Evolutionary conservation across 92 coral and sea anemone species (phyloP), one percentile per base, ranked within the genome.

Genomic region (Anthopleura xanthogrammica): DNA sequence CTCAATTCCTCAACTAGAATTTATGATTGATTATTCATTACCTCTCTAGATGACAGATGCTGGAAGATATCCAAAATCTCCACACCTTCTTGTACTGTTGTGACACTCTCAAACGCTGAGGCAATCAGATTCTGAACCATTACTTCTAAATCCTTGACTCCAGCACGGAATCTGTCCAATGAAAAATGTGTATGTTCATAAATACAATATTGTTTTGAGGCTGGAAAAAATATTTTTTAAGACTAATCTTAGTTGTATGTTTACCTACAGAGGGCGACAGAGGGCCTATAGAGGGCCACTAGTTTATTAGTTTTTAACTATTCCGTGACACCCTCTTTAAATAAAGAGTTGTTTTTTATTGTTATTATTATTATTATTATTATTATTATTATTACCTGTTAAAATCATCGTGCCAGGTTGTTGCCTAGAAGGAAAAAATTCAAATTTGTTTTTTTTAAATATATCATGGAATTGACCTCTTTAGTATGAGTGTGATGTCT

Each of bases 351-450:
- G n/a, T n/a, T n/a, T n/a, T n/a, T n/a, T n/a, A n/a, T n/a, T n/a
- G n/a, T n/a, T n/a, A n/a, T n/a, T n/a, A n/a, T n/a, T n/a, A n/a
- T n/a, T n/a, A n/a, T n/a, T n/a, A n/a, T n/a, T n/a, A n/a, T n/a
- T n/a, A n/a, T n/a, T n/a, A n/a, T n/a, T n/a, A n/a, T n/a, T n/a
- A n/a, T 60, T 83, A 95, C 98, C 99, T 96, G 94, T 96, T 96
- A 56, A 95, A 96, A 79, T 96, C 99, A 89, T 96, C 99, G 79
- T 96, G 99, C 99, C 99, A 96, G 11, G 99, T 96, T 74, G 99
- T 96, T 72, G 99, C 99, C 98, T 95, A 64, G 46, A 68, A 83
- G 22, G 36, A 41, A 55, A 54, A 71, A 60, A 82, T 41, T 56
- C 8, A 71, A 43, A 20, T 0, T 17, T 40, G 42, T n/a, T 5